phyloP scores from a whole-genome alignment of 2,113 vertebrate genomes.

The Tenrec ecaudatus region DNA sequence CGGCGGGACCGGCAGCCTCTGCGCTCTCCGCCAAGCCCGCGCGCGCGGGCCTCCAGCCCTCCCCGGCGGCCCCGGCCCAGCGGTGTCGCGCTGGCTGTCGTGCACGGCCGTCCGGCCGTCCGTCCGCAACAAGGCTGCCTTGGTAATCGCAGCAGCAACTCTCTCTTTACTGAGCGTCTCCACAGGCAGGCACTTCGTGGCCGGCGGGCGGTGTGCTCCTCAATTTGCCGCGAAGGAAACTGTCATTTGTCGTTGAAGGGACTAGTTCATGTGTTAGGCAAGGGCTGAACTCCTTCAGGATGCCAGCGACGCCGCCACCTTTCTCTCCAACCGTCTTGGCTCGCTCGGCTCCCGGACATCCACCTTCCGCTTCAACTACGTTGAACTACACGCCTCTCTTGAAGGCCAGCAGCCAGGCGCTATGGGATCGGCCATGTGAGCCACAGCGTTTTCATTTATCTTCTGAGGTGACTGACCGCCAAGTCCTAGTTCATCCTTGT shows the following conservation, averaged over 20 bases:
- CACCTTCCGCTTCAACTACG: neutral
- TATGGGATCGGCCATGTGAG: neutral
- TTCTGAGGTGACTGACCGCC: neutral
- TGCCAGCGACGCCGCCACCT: neutral
- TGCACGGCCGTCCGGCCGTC: neutral
- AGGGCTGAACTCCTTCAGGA: constrained; percentile 20
- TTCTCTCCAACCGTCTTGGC: neutral
- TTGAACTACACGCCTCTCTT: neutral
- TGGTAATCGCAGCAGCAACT: neutral
- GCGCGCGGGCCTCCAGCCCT: neutral
- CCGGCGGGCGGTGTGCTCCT: neutral
- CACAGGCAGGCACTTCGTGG: neutral
- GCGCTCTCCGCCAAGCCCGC: neutral
- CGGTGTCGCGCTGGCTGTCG: neutral
- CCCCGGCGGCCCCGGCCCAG: too few species aligned
- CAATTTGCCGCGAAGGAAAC: neutral
- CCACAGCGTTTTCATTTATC: neutral
- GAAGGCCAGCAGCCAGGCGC: neutral
- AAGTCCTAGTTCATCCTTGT: neutral
- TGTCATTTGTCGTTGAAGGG: neutral
- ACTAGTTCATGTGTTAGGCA: neutral
- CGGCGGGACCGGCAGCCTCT: constrained; percentile 43
- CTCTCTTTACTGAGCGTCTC: neutral
- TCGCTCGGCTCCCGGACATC: neutral
- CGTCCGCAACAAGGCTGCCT: neutral